Percentiles rank a stretch among this genome's conserved stretches.
Evolutionary conservation across 1,140 invertebrate species (phyloP).

Genomic region (Potamilus streckersoni): DNA sequence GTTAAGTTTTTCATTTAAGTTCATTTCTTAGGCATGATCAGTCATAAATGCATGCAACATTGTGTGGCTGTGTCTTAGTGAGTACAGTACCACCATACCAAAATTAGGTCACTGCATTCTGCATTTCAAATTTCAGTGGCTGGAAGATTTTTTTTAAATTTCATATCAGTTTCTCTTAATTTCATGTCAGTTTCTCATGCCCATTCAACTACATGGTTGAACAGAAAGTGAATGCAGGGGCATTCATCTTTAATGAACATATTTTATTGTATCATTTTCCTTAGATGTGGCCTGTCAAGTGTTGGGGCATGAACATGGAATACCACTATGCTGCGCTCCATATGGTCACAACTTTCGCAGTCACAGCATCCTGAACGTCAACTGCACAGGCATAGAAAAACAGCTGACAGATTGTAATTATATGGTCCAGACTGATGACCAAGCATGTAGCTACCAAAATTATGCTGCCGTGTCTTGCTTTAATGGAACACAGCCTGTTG

Average conservation of each 20-base stretch:
- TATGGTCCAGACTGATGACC: constrained; percentile 11
- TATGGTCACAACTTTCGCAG: constrained; percentile 39
- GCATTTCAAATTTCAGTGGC: too few relatives aligned
- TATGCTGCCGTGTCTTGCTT: constrained; percentile 53
- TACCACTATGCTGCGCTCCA: constrained; percentile 49
- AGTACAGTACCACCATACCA: too few relatives aligned
- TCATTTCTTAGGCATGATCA: too few relatives aligned
- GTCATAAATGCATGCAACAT: too few relatives aligned
- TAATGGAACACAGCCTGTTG: constrained; percentile 36
- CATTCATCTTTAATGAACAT: background rate
- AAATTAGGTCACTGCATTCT: too few relatives aligned
- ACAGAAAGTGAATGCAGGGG: background rate
- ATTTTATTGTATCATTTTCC: constrained; percentile 7
- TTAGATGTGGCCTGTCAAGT: constrained; percentile 53
- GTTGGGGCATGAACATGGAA: constrained; percentile 51
- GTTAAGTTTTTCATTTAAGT: too few relatives aligned
- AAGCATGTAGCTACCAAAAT: constrained; percentile 32
- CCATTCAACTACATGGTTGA: too few relatives aligned
- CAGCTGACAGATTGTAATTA: constrained; percentile 42
- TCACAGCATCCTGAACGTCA: constrained; percentile 30
- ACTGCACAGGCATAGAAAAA: constrained; percentile 45
- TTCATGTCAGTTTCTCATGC: too few relatives aligned
- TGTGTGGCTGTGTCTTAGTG: too few relatives aligned
- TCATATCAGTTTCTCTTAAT: too few relatives aligned
- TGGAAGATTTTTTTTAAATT: too few relatives aligned